Evolutionary conservation across 2,113 vertebrate genomes (phyloP).

Genomic region (Scomber scombrus): DNA sequence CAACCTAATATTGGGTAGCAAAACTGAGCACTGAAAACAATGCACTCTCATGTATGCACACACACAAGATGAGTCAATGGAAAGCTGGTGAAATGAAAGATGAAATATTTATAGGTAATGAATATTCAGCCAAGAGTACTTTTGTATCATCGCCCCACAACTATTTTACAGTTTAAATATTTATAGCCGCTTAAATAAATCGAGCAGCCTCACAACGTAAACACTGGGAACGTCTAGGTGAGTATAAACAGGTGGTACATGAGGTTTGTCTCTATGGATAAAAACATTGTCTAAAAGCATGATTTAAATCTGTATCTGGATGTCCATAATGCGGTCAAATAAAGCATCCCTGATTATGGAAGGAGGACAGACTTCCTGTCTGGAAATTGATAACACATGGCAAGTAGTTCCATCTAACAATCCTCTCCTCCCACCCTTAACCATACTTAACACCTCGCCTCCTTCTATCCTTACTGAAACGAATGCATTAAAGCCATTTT

Average conservation of each 20-base stretch:
- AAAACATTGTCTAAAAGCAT: slow-evolving; percentile 15
- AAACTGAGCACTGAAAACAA: slow-evolving; percentile 31
- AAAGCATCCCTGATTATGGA: slow-evolving; percentile 18
- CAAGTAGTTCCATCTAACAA: slow-evolving; percentile 53
- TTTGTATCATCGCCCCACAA: slow-evolving; percentile 70
- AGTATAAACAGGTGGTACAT: slow-evolving; percentile 20
- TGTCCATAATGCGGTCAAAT: background rate
- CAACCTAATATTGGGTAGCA: slow-evolving; percentile 21
- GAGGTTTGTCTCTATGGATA: slow-evolving; percentile 20
- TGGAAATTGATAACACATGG: slow-evolving; percentile 46
- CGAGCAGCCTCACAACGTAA: slow-evolving; percentile 51
- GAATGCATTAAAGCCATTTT: slow-evolving; percentile 64
- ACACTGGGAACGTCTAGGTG: slow-evolving; percentile 47
- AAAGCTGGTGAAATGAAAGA: slow-evolving; percentile 65
- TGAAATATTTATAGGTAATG: slow-evolving; percentile 84
- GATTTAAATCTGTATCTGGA: slow-evolving; percentile 8
- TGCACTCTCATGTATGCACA: slow-evolving; percentile 1
- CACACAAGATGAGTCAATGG: slow-evolving; percentile 59
- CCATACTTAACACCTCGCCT: slow-evolving; percentile 45
- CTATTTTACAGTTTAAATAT: slow-evolving; percentile 79
- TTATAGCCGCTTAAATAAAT: slow-evolving; percentile 78
- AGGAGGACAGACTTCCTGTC: slow-evolving; percentile 22
- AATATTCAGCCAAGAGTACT: slow-evolving; percentile 80
- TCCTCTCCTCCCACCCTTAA: slow-evolving; percentile 36
- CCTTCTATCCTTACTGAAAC: slow-evolving; percentile 21